Percentiles rank a stretch among this genome's conserved stretches.
Evolutionary conservation across 2,888 invertebrate genomes (phyloP).

Genomic region (Polylopha cassiicola): DNA sequence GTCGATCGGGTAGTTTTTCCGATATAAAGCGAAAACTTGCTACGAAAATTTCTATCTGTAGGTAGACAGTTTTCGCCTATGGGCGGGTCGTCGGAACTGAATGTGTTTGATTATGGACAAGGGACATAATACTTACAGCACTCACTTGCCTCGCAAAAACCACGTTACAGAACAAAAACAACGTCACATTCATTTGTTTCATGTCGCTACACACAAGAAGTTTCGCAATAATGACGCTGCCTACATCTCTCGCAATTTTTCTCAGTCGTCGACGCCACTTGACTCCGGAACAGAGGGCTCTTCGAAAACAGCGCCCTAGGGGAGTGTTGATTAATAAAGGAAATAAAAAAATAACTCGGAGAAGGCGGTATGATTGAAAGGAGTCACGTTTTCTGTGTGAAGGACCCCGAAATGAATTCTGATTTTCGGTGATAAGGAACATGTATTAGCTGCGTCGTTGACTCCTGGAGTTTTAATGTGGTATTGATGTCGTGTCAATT

Average conservation of each 20-base stretch:
- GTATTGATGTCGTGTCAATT: constrained; percentile 13
- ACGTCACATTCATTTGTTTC: constrained; percentile 41
- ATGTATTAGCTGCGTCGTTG: constrained; percentile 17
- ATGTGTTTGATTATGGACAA: too few species aligned
- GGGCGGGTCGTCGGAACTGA: too few species aligned
- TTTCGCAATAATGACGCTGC: constrained; percentile 23
- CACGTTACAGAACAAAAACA: constrained; percentile 11
- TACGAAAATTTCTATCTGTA: too few species aligned
- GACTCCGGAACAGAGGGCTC: constrained; percentile 56
- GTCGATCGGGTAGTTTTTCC: too few species aligned
- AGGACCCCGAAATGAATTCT: constrained; percentile 25
- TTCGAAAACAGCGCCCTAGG: constrained; percentile 55
- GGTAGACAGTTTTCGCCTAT: too few species aligned
- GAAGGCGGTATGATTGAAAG: constrained; percentile 43
- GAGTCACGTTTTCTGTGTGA: constrained; percentile 26
- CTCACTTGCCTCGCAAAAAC: constrained; percentile 5
- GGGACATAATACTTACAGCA: not conserved
- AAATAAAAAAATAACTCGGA: constrained; percentile 51
- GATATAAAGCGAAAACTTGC: too few species aligned
- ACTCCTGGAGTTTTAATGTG: constrained; percentile 12
- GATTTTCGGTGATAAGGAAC: constrained; percentile 19
- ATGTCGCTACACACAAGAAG: constrained; percentile 22
- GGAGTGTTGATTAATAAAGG: constrained; percentile 66
- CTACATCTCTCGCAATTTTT: constrained; percentile 52
- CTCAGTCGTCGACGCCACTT: constrained; percentile 54